Percentiles rank a stretch among this genome's conserved stretches.
phyloP scores from a whole-genome alignment of 1,140 invertebrate genomes.

The Oedothorax gibbosus region DNA sequence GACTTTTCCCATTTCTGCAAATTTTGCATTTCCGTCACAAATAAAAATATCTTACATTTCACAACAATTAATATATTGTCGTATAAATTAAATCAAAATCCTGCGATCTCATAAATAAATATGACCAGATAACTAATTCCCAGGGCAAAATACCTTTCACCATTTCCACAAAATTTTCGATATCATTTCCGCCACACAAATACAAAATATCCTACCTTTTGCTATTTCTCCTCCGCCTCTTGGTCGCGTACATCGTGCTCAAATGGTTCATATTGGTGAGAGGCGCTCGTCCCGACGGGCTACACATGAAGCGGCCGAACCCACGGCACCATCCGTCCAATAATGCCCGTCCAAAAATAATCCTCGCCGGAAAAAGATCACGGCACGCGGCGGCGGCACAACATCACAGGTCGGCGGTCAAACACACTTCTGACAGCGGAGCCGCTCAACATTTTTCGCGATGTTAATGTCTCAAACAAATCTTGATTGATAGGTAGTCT shows the following conservation, averaged over 20 bases:
- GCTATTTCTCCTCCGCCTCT: constrained; percentile 88
- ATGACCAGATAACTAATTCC: no score
- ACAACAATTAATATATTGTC: no score
- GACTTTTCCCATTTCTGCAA: no score
- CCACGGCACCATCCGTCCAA: background rate
- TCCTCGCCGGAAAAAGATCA: background rate
- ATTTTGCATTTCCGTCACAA: no score
- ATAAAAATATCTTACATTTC: no score
- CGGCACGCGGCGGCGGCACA: background rate
- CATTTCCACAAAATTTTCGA: no score
- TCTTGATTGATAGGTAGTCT: background rate
- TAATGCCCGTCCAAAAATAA: background rate
- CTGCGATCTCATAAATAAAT: no score
- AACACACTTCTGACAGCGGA: background rate
- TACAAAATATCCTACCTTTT: constrained; percentile 80
- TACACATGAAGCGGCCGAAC: constrained; percentile 39
- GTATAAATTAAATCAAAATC: no score
- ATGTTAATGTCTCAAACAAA: no score
- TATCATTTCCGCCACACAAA: background rate
- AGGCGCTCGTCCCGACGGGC: constrained; percentile 20
- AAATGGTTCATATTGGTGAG: constrained; percentile 80
- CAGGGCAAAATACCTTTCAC: no score
- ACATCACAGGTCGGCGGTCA: background rate
- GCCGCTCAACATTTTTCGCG: background rate
- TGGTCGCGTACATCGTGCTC: constrained; percentile 94